Percentiles rank a stretch among this genome's conserved stretches.
phyloP scores from a whole-genome alignment of 1,140 invertebrate genomes.

The Planococcus citri region DNA sequence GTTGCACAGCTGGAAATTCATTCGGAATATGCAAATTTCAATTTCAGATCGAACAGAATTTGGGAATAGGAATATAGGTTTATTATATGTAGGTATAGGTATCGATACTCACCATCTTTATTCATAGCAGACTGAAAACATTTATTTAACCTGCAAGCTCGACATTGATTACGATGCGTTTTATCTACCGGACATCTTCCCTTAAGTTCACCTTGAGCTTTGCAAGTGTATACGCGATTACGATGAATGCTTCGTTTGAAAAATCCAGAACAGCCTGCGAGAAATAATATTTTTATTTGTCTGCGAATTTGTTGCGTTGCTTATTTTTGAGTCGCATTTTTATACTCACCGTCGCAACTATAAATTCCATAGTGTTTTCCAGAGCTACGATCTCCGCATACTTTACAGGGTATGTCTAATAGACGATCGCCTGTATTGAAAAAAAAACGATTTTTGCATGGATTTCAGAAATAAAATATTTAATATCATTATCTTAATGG shows the following conservation, averaged over 20 bases:
- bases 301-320: neutral
- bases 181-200: slow-evolving; percentile 92
- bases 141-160: slow-evolving; percentile 89
- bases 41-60: too few species aligned
- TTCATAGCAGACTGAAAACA: slow-evolving; percentile 97
- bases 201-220: slow-evolving; percentile 82
- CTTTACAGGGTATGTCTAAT: slow-evolving; percentile 89
- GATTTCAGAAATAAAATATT: too few species aligned
- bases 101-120: slow-evolving; percentile 79
- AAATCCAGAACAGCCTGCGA: slow-evolving; percentile 84
- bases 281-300: slow-evolving; percentile 18
- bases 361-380: slow-evolving; percentile 97
- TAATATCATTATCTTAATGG: too few species aligned
- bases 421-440: slow-evolving; percentile 66
- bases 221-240: slow-evolving; percentile 91
- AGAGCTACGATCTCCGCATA: slow-evolving; percentile 90
- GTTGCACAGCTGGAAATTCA: slow-evolving; percentile 74
- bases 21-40: neutral
- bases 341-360: slow-evolving; percentile 81
- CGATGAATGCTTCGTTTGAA: slow-evolving; percentile 94
- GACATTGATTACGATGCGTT: slow-evolving; percentile 92
- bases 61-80: too few species aligned
- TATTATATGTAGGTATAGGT: too few species aligned
- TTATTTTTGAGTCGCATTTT: neutral
- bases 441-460: neutral